Evolutionary conservation across 23 tunicate genomes (phyloP).

Genomic region (Oikopleura dioica): DNA sequence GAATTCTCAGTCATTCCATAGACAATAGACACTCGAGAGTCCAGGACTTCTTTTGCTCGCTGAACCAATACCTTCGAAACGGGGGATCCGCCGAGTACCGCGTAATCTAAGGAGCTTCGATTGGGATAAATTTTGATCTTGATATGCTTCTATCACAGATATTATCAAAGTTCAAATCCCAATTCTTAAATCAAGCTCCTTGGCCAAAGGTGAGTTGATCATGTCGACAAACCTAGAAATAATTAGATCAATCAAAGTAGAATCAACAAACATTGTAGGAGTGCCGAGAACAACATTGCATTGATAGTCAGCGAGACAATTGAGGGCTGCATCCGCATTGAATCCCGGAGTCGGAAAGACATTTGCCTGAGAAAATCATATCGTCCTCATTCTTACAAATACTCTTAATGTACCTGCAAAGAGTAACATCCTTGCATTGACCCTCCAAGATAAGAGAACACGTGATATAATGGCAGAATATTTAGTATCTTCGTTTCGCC

Average conservation of each 20-base stretch:
- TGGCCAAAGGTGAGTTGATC: too few relatives aligned
- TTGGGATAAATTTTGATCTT: not conserved
- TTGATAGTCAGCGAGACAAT: not conserved
- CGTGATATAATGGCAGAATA: not conserved
- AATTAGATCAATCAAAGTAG: too few relatives aligned
- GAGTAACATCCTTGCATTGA: not conserved
- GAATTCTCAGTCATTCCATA: not conserved
- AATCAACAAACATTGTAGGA: not conserved
- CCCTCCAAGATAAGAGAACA: not conserved
- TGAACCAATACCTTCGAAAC: not conserved
- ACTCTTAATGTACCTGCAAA: not conserved
- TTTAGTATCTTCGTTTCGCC: not conserved
- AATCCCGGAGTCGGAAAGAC: not conserved
- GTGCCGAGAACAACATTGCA: not conserved
- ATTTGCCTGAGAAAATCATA: not conserved
- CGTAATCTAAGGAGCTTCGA: not conserved
- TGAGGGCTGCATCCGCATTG: conserved; percentile 4
- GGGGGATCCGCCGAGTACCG: not conserved
- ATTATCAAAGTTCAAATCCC: too few relatives aligned
- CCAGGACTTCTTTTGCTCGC: not conserved
- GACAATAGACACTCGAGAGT: not conserved
- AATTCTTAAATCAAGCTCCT: too few relatives aligned
- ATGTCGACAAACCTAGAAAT: too few relatives aligned
- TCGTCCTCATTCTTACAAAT: not conserved
- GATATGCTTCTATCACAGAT: too few relatives aligned